Evolutionary conservation across 2,113 vertebrate genomes (phyloP), one percentile per base, ranked within the genome.

Genomic region (Panurus biarmicus): DNA sequence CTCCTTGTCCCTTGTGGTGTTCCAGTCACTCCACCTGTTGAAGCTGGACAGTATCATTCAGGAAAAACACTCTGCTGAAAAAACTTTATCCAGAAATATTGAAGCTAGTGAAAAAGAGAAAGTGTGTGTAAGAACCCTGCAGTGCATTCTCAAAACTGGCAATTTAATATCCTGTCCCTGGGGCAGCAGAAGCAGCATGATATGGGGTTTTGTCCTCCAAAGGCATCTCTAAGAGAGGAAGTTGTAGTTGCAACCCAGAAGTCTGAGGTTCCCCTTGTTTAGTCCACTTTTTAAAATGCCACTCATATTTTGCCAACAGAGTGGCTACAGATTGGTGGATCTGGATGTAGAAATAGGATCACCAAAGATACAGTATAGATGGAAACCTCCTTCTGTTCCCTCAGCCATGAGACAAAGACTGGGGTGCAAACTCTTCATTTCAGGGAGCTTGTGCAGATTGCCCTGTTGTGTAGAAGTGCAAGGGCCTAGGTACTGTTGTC

Each of bases 161-260:
- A 70, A 20, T 66, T 58, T 50, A 62, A 42, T 58, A 16, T 5
- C 10, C 14, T 56, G 35, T 40, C 24, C 18, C n/a, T 71, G 51
- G 14, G 25, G 21, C 18, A 90, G 26, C 11, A 62, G 14, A 50
- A 51, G 3, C 7, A 20, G 38, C 38, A 25, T 53, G 7, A 42
- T 36, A 33, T 2, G 23, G 36, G 9, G 10, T 57, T 83, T 88
- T 88, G 28, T 74, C 38, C 42, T 83, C 38, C 64, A 86, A 84
- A 77, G 29, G 5, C 18, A 42, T n/a, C 31, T 40, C 19, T 65
- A 56, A 45, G 64, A 61, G 45, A 54, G 11, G 16, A 60, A 35
- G 10, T 10, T 0, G 0, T 8, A 45, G 14, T 6, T 64, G 15
- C 53, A 56, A 54, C 16, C 35, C 44, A 51, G 44, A 45, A 47